Base-by-base conservation (phyloP, 2,113 vertebrate genomes). In the Rhagologus leucostigma region DNA sequence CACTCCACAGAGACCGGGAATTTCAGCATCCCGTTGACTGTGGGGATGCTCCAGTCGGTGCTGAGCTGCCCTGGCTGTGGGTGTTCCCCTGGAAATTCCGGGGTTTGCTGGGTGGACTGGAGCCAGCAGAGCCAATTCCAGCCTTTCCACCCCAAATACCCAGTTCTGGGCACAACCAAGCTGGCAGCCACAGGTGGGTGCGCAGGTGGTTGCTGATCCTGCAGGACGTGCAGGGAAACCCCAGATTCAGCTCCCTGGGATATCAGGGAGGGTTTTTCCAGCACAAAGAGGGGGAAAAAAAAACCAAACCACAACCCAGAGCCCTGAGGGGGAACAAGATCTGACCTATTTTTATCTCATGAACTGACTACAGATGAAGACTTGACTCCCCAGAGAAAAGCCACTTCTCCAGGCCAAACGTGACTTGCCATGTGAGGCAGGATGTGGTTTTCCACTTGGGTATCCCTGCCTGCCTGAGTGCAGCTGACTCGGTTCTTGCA, bases 1-100 rank as follows among this genome's bases (percentile, higher is more conserved):
- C 0, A 0, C 5, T 22, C 62, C 33, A 1, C 0, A 0, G 59
- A 64, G 62, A 19, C 0, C 0, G 11, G 23, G 83, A 59, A 57
- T 35, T 35, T 69, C 50, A 17, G 75, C 11, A 2, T 57, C 50
- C 84, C 41, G 0, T 10, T 5, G 47, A 10, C 13, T 23, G 11
- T 1, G 0, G 32, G 29, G 71, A 42, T 29, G 33, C 67, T 88
- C 29, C 53, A 20, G 30, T 7, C 23, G 2, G 17, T 39, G 56
- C 75, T 41, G 46, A 68, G 35, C 33, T 87, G 29, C 39, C 47
- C 46, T 46, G 50, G 22, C 32, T 3, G 1, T 2, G 6, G 41
- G 2, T 27, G 16, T 3, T 41, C 8, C 26, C n/a, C 56, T 80
- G 63, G 60, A 41, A 50, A 55, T 46, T 5, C 4, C 4, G 1